Base-by-base conservation (phyloP, 1,140 invertebrate species). In the Apocrypta bakeri region DNA sequence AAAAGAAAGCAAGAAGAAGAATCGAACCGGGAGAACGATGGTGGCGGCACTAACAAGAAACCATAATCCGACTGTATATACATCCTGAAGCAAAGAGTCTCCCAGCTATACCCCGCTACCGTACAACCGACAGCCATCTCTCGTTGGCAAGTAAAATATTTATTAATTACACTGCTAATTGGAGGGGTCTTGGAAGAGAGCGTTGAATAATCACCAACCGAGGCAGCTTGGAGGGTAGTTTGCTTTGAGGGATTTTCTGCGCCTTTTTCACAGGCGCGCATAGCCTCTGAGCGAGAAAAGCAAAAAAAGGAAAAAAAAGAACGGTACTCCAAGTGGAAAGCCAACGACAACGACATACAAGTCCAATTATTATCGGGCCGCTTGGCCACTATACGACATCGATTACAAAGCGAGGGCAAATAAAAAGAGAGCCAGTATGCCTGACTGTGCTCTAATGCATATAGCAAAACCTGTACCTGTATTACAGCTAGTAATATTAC, bases 111-210 rank as follows among this genome's bases (percentile, higher is more conserved):
- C 33, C 64, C 25, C 21, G 6, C 11, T 4, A 33, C 37, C 33
- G 42, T 73, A 72, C 73, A 72, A 61, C 29, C 42, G 56, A 82
- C 64, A 37, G 61, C 33, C 9, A 21, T 71, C 17, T 31, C n/a
- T 40, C 48, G 69, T n/a, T 63, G 42, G 72, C 63, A 81, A 85
- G 83, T 79, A 83, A 85, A 86, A 86, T 85, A 87, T 86, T 85
- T 86, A 87, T 87, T 87, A 87, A 87, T 87, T 85, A 86, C 83
- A 82, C 31, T 85, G 80, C 85, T 86, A 87, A 87, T 87, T 87
- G 85, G 85, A 85, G 77, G 82, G 86, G 82, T n/a, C 40, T 66
- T 29, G 77, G 6, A 29, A 25, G 17, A 48, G 63, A 66, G 63
- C 25, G 8, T 25, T 17, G 25, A 48, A 66, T 69, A 69, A 79